Evolutionary conservation across 2,113 vertebrate genomes (phyloP).

Genomic region (Ptilonorhynchus violaceus): DNA sequence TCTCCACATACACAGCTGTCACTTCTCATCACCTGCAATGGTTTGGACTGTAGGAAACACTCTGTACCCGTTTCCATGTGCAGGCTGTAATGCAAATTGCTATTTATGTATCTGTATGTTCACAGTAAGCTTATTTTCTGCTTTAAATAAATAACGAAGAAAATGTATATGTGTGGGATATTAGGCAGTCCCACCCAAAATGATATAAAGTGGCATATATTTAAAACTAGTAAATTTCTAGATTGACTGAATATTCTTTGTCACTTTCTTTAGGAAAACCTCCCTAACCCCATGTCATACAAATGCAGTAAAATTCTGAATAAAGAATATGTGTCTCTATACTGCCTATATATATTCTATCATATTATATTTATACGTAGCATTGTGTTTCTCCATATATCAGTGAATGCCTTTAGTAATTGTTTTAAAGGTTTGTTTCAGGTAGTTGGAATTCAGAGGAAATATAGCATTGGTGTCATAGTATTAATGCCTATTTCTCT

Average conservation of each 20-base stretch:
- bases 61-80: background rate
- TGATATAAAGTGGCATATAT: background rate
- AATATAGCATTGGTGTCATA: rapidly evolving
- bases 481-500: background rate
- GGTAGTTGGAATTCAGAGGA: background rate
- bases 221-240: background rate
- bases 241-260: background rate
- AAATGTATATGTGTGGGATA: background rate
- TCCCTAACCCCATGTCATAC: background rate
- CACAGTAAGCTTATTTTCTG: background rate
- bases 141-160: background rate
- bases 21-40: background rate
- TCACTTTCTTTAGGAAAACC: background rate
- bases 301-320: background rate
- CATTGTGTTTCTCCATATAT: background rate
- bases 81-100: background rate
- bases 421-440: background rate
- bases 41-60: background rate
- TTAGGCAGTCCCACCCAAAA: background rate
- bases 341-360: background rate
- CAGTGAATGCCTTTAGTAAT: background rate
- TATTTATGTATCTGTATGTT: background rate
- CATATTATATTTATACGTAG: background rate
- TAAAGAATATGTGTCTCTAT: background rate
- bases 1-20: background rate